These are phyloP conservation scores for Melanotaenia boesemani DNA, from an alignment of 2,797 vertebrate species.

Conservation along the genomic window DNA sequence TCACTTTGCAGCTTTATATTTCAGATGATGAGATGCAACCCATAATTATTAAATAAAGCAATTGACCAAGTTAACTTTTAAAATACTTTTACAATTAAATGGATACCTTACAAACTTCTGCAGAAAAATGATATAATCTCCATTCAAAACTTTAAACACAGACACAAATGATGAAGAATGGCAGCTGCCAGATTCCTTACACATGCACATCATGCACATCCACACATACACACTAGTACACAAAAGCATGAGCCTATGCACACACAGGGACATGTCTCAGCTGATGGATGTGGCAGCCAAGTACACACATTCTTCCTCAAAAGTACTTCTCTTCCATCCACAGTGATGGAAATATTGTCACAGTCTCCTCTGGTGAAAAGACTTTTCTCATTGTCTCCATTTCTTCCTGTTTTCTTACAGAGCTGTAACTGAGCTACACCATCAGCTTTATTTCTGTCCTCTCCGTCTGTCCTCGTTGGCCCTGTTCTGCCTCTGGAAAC, in stretches of 20 bases:
- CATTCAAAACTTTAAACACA: too few species aligned
- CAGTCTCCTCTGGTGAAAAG: conserved; percentile 33
- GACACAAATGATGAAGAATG: background rate
- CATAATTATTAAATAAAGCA: background rate
- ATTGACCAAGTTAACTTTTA: background rate
- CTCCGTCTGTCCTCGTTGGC: conserved; percentile 18
- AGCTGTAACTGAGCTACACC: conserved; percentile 49
- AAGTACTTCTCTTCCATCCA: conserved; percentile 14
- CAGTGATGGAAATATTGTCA: conserved; percentile 45
- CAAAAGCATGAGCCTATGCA: background rate
- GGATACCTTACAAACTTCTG: background rate
- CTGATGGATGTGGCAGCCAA: conserved; percentile 24
- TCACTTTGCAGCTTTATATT: background rate
- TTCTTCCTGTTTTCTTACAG: conserved; percentile 60
- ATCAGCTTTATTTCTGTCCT: conserved; percentile 36
- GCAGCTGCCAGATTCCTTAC: conserved; percentile 17
- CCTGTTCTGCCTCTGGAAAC: conserved; percentile 41
- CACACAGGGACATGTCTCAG: conserved; percentile 14
- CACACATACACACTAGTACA: background rate
- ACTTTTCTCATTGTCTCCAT: conserved; percentile 45
- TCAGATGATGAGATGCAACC: background rate
- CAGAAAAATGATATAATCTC: too few species aligned
- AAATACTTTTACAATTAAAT: background rate
- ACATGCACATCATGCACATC: conserved; percentile 9
- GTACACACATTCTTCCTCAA: conserved; percentile 29